Evolutionary conservation across 92 coral and sea anemone species (phyloP).

Genomic region (Meandrina meandrites): DNA sequence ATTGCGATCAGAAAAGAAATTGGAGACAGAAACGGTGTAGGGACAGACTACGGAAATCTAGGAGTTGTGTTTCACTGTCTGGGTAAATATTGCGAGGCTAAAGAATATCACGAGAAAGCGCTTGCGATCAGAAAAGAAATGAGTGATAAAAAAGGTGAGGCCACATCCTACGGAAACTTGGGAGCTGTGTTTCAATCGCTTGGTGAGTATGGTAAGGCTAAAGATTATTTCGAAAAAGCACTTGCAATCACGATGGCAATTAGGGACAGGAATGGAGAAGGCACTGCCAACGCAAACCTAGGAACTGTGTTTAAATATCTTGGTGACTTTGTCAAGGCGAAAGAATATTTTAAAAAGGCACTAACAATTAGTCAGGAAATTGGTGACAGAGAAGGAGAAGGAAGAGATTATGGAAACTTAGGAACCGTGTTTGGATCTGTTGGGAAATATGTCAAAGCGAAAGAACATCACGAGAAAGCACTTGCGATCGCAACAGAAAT

Average conservation of each 20-base stretch:
- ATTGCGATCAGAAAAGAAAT: background rate
- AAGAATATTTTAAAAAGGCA: background rate
- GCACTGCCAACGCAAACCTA: too few species aligned
- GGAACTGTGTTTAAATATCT: background rate
- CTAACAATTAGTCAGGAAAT: background rate
- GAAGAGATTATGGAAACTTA: background rate
- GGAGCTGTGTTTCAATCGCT: background rate
- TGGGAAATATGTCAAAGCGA: background rate
- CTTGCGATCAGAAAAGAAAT: background rate
- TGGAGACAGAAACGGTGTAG: background rate
- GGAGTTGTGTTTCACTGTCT: background rate
- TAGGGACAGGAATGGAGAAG: background rate
- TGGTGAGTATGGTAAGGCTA: background rate
- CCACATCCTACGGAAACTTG: background rate
- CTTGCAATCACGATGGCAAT: background rate
- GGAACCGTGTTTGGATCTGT: background rate
- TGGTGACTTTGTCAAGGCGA: background rate
- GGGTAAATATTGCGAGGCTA: slow-evolving; percentile 3
- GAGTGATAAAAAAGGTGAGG: background rate
- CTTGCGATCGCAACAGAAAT: background rate
- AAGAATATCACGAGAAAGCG: background rate
- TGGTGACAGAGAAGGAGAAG: slow-evolving; percentile 9
- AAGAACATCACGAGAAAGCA: background rate
- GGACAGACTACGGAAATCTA: background rate
- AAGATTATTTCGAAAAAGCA: background rate